Evolutionary conservation across 2,113 vertebrate species (phyloP).

Genomic region (Amphilophus citrinellus): DNA sequence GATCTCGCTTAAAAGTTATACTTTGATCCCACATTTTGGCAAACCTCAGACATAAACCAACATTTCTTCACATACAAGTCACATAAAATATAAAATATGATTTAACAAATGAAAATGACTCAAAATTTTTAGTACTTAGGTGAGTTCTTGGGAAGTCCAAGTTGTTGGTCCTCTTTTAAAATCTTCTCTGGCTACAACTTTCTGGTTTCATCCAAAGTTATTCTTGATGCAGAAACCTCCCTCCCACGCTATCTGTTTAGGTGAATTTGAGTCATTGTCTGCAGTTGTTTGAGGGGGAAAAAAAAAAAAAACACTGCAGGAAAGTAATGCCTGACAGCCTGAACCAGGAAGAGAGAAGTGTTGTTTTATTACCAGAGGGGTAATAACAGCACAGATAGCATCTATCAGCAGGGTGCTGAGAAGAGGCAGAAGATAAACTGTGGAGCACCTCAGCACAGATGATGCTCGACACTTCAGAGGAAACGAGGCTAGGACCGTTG

Average conservation of each 20-base stretch:
- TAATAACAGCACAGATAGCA: constrained; percentile 67
- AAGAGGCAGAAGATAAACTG: constrained; percentile 67
- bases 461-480: constrained; percentile 70
- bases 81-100: background rate
- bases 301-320: constrained; percentile 25
- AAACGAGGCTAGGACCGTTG: constrained; percentile 52
- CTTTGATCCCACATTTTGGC: background rate
- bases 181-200: background rate
- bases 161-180: background rate
- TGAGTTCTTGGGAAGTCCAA: constrained; percentile 4
- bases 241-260: constrained; percentile 4
- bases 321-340: constrained; percentile 61
- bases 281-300: constrained; percentile 26
- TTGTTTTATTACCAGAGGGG: constrained; percentile 76
- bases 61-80: background rate
- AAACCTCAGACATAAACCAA: background rate
- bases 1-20: background rate
- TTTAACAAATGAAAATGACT: background rate
- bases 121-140: background rate
- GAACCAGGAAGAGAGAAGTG: constrained; percentile 65
- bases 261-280: constrained; percentile 29
- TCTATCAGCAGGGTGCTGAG: constrained; percentile 70
- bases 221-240: constrained; percentile 8
- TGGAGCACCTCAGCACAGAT: constrained; percentile 68
- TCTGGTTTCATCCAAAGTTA: background rate